Percentiles rank a stretch among this genome's conserved stretches.
These are phyloP conservation scores for Sylvilagus bachmani DNA, from an alignment of 2,113 vertebrate species.

Conservation along the genomic window DNA sequence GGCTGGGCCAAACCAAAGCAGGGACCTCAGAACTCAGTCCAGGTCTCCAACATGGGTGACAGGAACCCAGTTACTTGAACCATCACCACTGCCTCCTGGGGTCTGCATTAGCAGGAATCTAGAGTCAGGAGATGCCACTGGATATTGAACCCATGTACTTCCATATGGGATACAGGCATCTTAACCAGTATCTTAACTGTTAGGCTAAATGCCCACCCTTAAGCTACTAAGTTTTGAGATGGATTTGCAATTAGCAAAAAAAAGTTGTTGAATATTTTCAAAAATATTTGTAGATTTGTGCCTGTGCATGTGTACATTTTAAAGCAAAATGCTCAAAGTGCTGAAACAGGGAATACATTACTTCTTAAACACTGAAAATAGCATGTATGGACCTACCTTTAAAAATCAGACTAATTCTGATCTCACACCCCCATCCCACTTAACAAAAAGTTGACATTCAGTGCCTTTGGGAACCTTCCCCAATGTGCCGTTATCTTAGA, in stretches of 20 bases:
- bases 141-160: no score
- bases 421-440: not conserved
- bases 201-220: no score
- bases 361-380: not conserved
- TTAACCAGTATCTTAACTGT: no score
- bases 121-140: no score
- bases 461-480: not conserved
- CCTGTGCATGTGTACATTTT: not conserved
- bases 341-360: not conserved
- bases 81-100: no score
- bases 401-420: not conserved
- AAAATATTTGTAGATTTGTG: not conserved
- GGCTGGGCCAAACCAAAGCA: no score
- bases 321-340: not conserved
- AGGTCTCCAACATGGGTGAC: no score
- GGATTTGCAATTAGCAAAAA: not conserved
- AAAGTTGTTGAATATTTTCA: not conserved
- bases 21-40: no score
- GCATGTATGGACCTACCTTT: not conserved
- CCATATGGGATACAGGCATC: no score
- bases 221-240: not conserved
- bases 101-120: no score
- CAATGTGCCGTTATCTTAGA: not conserved
- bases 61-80: no score
- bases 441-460: not conserved